Evolutionary conservation across 1,140 invertebrate genomes (phyloP).

Genomic region (Cyrtorhinus lividipennis): DNA sequence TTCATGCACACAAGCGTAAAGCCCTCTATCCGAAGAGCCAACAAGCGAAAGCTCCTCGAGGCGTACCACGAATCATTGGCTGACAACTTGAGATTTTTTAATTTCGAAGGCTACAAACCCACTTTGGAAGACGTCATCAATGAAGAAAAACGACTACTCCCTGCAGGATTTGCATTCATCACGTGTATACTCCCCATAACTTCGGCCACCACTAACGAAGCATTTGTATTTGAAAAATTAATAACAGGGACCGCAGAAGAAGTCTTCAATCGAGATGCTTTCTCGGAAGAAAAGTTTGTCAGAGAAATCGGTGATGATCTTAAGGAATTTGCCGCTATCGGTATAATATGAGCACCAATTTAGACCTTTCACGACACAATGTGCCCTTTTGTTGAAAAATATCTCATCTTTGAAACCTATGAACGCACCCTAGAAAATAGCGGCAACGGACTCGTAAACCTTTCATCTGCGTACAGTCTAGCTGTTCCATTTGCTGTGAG

Average conservation of each 20-base stretch:
- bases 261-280: neutral
- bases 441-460: too few relatives aligned
- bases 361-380: neutral
- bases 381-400: too few relatives aligned
- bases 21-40: neutral
- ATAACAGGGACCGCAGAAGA: neutral
- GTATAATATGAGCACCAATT: neutral
- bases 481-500: too few relatives aligned
- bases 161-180: neutral
- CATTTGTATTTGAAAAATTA: neutral
- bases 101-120: neutral
- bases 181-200: neutral
- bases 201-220: neutral
- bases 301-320: neutral
- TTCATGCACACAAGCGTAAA: slow-evolving; percentile 22
- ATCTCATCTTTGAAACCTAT: too few relatives aligned
- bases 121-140: neutral
- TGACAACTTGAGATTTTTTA: neutral
- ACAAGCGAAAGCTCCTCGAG: neutral
- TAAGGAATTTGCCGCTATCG: neutral
- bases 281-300: neutral
- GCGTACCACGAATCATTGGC: slow-evolving; percentile 9
- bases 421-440: too few relatives aligned
- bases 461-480: too few relatives aligned
- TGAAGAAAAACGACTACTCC: neutral